phyloP scores from a whole-genome alignment of 2,888 invertebrate genomes.

The Julus scanicus region DNA sequence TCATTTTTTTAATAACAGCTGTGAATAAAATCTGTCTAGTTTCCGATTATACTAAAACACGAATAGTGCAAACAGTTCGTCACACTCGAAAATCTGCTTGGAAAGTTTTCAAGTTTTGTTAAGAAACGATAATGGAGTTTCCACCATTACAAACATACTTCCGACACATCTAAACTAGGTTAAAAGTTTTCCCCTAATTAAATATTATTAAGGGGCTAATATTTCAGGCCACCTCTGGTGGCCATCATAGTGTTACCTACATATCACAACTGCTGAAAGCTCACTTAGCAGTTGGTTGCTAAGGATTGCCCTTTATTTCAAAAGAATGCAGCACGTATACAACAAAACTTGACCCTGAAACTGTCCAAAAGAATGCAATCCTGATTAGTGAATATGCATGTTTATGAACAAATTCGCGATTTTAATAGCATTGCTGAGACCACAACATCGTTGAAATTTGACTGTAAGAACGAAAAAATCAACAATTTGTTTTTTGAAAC shows the following conservation, averaged over 20 bases:
- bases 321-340: background rate
- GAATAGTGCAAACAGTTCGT: too few species aligned
- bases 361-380: too few species aligned
- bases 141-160: background rate
- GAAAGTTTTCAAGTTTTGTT: background rate
- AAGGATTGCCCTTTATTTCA: conserved; percentile 14
- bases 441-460: too few species aligned
- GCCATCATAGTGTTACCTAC: conserved; percentile 9
- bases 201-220: conserved; percentile 20
- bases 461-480: too few species aligned
- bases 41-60: too few species aligned
- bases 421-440: too few species aligned
- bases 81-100: background rate
- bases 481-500: too few species aligned
- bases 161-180: conserved; percentile 28
- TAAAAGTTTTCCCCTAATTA: conserved; percentile 38
- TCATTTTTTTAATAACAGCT: too few species aligned
- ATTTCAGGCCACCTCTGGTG: background rate
- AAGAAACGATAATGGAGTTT: background rate
- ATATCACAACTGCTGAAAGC: background rate
- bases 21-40: too few species aligned
- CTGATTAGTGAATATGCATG: too few species aligned
- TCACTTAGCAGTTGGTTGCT: background rate
- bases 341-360: background rate
- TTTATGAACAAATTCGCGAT: too few species aligned